phyloP scores from a whole-genome alignment of 2,797 vertebrate genomes.

The Protosalanx chinensis region DNA sequence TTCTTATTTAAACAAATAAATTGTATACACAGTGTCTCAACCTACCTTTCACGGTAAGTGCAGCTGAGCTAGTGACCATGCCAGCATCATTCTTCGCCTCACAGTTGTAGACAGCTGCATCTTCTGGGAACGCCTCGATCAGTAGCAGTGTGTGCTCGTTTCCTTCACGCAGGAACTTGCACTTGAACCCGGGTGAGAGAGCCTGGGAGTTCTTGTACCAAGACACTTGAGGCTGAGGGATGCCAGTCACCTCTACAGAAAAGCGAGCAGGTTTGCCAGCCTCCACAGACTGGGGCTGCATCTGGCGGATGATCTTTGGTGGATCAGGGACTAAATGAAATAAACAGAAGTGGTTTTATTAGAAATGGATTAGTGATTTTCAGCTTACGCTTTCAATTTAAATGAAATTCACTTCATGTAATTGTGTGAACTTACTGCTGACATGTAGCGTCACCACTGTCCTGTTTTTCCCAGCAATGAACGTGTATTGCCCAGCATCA shows the following conservation, averaged over 20 bases:
- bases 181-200: conserved; percentile 93
- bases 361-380: neutral
- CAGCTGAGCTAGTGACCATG: conserved; percentile 82
- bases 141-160: conserved; percentile 88
- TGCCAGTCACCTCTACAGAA: conserved; percentile 83
- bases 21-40: neutral
- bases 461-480: conserved; percentile 83
- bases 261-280: conserved; percentile 95
- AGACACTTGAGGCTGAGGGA: conserved; percentile 86
- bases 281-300: conserved; percentile 87
- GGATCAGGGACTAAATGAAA: conserved; percentile 85
- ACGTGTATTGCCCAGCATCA: conserved; percentile 84
- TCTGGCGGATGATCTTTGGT: conserved; percentile 84
- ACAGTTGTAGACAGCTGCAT: conserved; percentile 88
- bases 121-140: conserved; percentile 95
- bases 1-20: neutral
- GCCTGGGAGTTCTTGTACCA: conserved; percentile 95
- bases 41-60: conserved; percentile 91
- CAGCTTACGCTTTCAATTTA: neutral
- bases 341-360: neutral
- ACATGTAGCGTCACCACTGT: conserved; percentile 81
- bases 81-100: conserved; percentile 94
- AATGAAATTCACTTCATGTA: neutral
- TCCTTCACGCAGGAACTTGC: conserved; percentile 90
- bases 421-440: conserved; percentile 68